Percentiles rank a stretch among this genome's conserved stretches.
Conservation (phyloP, 2,113 vertebrate genomes). For the Tragulus kanchil region DNA sequence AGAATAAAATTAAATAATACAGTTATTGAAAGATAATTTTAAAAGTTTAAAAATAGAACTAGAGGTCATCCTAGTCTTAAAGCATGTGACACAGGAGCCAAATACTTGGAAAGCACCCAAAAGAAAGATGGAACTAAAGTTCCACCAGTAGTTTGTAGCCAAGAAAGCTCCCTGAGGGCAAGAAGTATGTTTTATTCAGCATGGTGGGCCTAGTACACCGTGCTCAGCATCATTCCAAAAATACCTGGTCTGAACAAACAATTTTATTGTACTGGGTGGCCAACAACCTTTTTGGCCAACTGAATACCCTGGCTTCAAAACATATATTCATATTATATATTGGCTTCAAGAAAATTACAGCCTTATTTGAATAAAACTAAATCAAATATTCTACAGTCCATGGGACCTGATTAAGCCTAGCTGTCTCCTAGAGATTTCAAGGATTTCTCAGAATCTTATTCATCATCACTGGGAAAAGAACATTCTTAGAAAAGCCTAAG, state of each 20-base stretch:
- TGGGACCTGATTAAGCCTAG: neutral
- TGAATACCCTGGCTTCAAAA: neutral
- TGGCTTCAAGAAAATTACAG: neutral
- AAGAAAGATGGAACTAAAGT: neutral
- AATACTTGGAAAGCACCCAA: neutral
- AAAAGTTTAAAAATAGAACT: neutral
- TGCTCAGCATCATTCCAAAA: neutral
- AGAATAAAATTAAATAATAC: conserved; percentile 17
- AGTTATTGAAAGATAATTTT: neutral
- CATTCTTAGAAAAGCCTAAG: neutral
- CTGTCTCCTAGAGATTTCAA: neutral
- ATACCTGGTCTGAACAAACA: neutral
- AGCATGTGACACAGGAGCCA: neutral
- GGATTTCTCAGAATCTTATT: conserved; percentile 22
- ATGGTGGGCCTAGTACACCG: no score
- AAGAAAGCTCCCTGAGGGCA: neutral
- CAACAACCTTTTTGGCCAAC: neutral
- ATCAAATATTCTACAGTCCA: neutral
- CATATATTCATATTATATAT: neutral
- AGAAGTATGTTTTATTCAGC: neutral
- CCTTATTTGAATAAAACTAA: neutral
- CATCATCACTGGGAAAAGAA: no score
- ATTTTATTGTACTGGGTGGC: neutral
- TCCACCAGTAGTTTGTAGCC: neutral
- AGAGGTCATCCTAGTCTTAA: neutral